A percentile compares a stretch with the other conserved stretches of the same genome.
These are phyloP conservation scores for Acipenser oxyrinchus DNA, from an alignment of 2,797 vertebrate species.

Conservation along the genomic window DNA sequence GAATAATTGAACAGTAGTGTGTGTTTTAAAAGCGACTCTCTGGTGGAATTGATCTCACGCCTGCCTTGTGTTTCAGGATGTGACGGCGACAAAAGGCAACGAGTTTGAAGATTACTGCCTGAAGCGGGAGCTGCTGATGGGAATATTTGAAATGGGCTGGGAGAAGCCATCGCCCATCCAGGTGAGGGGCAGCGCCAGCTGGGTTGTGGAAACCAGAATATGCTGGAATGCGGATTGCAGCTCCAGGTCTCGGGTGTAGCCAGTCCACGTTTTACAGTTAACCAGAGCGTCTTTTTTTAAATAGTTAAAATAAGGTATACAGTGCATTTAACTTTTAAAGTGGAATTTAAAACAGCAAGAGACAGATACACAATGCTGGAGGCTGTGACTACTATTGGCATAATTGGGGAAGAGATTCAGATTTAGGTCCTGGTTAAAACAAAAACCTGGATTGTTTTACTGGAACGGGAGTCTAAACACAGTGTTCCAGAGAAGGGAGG, in stretches of 20 bases:
- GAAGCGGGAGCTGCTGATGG: slow-evolving; percentile 97
- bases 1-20: too few relatives aligned
- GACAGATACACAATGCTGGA: too few relatives aligned
- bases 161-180: slow-evolving; percentile 99
- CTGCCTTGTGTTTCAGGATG: slow-evolving; percentile 67
- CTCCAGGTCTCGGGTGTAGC: neutral
- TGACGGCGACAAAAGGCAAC: slow-evolving; percentile 98
- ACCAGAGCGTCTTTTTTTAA: neutral
- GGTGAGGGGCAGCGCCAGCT: slow-evolving; percentile 49
- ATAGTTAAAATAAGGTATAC: too few relatives aligned
- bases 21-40: too few relatives aligned
- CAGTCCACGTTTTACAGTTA: too few relatives aligned
- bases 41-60: neutral
- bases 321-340: too few relatives aligned
- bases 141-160: slow-evolving; percentile 99
- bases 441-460: neutral
- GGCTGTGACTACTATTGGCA: too few relatives aligned
- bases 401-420: too few relatives aligned
- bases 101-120: slow-evolving; percentile 99
- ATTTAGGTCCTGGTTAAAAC: too few relatives aligned
- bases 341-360: too few relatives aligned
- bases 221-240: neutral
- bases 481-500: too few relatives aligned
- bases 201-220: neutral
- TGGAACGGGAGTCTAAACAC: neutral